Evolutionary conservation across 2,797 vertebrate genomes (phyloP).

Genomic region (Amphiprion clarkii): DNA sequence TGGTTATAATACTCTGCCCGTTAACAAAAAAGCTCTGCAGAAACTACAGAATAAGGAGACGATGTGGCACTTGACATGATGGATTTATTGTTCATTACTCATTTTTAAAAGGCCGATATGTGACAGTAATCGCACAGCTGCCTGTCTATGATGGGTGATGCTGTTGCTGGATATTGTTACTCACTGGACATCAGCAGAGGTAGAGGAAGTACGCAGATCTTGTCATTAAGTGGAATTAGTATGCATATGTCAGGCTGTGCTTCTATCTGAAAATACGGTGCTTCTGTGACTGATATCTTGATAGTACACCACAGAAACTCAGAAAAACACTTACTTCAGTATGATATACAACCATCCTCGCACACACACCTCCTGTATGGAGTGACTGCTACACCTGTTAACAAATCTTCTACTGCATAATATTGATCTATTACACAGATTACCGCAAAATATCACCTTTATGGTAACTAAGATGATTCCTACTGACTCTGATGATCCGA

Average conservation of each 20-base stretch:
- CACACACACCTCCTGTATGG: neutral
- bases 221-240: too few relatives aligned
- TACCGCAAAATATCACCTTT: neutral
- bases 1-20: neutral
- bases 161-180: neutral
- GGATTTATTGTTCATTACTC: slow-evolving; percentile 12
- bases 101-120: slow-evolving; percentile 1
- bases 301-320: neutral
- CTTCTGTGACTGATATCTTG: slow-evolving; percentile 9
- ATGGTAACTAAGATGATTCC: too few relatives aligned
- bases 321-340: neutral
- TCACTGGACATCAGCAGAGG: neutral
- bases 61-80: neutral
- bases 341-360: neutral
- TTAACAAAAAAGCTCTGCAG: neutral
- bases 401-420: neutral
- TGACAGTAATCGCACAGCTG: neutral
- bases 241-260: slow-evolving; percentile 6
- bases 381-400: too few relatives aligned
- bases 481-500: too few relatives aligned
- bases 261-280: slow-evolving; percentile 2
- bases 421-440: neutral
- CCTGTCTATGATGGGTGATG: neutral
- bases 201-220: too few relatives aligned
- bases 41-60: neutral